Base-by-base conservation (phyloP, 1,140 invertebrate genomes). In the Amyelois transitella region DNA sequence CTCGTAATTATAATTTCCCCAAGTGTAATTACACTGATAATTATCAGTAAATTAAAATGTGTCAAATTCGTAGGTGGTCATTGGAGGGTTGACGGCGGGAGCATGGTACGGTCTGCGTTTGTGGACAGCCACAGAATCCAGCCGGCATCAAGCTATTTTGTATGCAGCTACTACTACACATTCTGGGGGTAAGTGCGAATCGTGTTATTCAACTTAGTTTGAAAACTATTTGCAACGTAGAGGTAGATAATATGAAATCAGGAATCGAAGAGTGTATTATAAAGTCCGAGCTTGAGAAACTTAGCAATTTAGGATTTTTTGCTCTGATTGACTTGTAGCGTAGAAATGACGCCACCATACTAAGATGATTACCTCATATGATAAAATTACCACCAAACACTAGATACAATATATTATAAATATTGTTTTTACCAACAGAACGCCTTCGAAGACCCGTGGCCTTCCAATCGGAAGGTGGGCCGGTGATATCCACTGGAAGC, bases 91-190 rank as follows among this genome's bases (percentile, higher is more conserved):
- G 21, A 86, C 91, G 6, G 92, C 94, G 0, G 93, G 92, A 0
- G 92, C 92, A 0, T 93, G 93, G 91, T 96, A 95, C 69, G 91
- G 90, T 48, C 76, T 96, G 38, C 89, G 92, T 43, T 81, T 96
- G 5, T 93, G 91, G 52, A 95, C 94, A 0, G 91, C 94, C 61
- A 95, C 94, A 63, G 94, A 95, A 53, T 94, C 94, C 7, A 94
- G 94, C 0, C 87, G 89, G 21, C 91, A 91, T 5, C 89, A 90
- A 52, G 90, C 91, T 1, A 81, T 92, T 24, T 92, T 93, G 75
- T 91, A 93, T 66, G 94, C 95, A 62, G 93, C 93, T 0, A 96
- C 94, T 0, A 92, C 93, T 3, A 94, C 93, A 1, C 89, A 92
- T 54, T 91, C 91, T 38, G 95, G 94, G 78, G 92, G 93, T 94